Conservation (phyloP, 2,797 vertebrate genomes). For the Notolepis coatsorum region DNA sequence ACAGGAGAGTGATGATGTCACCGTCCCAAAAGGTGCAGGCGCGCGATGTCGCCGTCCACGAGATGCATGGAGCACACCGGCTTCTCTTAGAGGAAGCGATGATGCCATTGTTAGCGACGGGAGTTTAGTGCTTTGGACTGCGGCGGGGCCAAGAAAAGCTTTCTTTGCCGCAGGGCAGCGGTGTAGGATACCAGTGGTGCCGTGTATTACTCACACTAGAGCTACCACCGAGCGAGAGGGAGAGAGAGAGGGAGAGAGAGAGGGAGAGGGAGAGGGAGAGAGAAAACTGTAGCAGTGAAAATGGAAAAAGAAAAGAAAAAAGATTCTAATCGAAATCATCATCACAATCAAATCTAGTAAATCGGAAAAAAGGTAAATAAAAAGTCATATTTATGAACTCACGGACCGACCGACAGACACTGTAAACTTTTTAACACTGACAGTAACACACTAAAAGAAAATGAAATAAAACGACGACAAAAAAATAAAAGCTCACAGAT, state of each 20-base stretch:
- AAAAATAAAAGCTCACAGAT: slow-evolving; percentile 45
- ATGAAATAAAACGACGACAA: too few species aligned
- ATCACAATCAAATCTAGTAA: slow-evolving; percentile 10
- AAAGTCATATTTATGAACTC: slow-evolving; percentile 28
- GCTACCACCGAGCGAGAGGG: not conserved
- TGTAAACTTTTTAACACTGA: slow-evolving; percentile 77
- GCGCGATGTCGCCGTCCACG: too few species aligned
- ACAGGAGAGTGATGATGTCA: slow-evolving; percentile 31
- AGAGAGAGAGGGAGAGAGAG: not conserved
- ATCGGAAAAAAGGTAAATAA: slow-evolving; percentile 14
- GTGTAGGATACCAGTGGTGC: not conserved
- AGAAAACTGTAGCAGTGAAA: not conserved
- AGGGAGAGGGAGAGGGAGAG: not conserved
- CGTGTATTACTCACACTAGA: slow-evolving; percentile 19
- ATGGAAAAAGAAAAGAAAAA: slow-evolving; percentile 2
- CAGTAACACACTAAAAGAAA: slow-evolving; percentile 69
- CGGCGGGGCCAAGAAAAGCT: slow-evolving; percentile 31
- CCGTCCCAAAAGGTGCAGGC: slow-evolving; percentile 16
- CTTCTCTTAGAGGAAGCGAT: slow-evolving; percentile 48
- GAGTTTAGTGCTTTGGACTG: slow-evolving; percentile 31
- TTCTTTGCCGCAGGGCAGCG: slow-evolving; percentile 27
- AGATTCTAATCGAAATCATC: slow-evolving; percentile 18
- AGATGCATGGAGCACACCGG: too few species aligned
- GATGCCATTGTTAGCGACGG: slow-evolving; percentile 36
- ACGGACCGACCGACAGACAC: slow-evolving; percentile 64